Percentiles rank a stretch among this genome's conserved stretches.
Evolutionary conservation across 1,140 invertebrate genomes (phyloP).

Genomic region (Aphidius gifuensis): DNA sequence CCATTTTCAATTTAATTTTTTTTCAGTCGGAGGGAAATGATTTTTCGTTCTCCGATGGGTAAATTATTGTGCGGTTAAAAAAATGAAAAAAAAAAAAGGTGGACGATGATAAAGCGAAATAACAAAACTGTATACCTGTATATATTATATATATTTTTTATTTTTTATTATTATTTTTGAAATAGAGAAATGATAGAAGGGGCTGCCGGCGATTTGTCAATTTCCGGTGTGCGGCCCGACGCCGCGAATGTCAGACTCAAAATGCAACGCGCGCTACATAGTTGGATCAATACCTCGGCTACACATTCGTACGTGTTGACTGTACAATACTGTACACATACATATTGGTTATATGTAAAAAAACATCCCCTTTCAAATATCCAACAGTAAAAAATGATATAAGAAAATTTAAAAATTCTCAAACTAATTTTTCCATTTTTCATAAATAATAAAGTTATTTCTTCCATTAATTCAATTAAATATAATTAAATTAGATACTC

Average conservation of each 20-base stretch:
- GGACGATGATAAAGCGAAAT: background rate
- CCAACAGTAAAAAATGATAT: no score
- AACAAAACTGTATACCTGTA: no score
- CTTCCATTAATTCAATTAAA: no score
- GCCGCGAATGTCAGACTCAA: conserved; percentile 18
- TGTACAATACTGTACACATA: no score
- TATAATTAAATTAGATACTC: no score
- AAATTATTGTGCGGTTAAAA: conserved; percentile 15
- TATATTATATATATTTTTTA: no score
- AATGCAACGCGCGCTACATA: conserved; percentile 14
- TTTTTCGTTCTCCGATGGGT: conserved; percentile 24
- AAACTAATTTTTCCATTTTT: no score
- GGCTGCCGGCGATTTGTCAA: conserved; percentile 28
- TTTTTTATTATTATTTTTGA: no score
- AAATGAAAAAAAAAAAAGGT: conserved; percentile 5
- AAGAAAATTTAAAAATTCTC: no score
- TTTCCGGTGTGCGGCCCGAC: conserved; percentile 27
- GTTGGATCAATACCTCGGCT: conserved; percentile 16
- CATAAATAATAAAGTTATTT: no score
- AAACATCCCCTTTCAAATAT: background rate
- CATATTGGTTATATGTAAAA: no score
- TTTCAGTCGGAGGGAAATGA: conserved; percentile 4
- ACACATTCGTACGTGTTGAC: no score
- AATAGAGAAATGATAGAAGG: background rate
- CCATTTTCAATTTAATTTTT: conserved; percentile 6